Evolutionary conservation across 2,888 invertebrate genomes (phyloP).

Genomic region (Bimastos eiseni): DNA sequence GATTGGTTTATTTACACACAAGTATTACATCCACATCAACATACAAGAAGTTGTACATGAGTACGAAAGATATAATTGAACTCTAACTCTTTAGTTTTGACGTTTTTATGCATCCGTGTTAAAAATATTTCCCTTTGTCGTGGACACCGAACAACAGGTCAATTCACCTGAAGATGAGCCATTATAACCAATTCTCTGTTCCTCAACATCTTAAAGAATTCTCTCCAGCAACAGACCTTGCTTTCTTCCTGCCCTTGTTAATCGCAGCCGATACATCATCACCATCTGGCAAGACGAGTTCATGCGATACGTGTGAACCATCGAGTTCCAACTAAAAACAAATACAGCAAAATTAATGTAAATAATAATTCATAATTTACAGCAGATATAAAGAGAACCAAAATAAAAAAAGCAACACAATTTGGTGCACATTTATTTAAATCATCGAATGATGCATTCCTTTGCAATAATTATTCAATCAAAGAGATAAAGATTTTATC

Average conservation of each 20-base stretch:
- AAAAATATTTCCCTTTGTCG: neutral
- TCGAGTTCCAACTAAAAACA: constrained; percentile 32
- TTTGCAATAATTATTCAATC: neutral
- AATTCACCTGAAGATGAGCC: neutral
- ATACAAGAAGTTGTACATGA: too few species aligned
- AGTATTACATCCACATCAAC: too few species aligned
- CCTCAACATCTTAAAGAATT: neutral
- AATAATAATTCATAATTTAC: neutral
- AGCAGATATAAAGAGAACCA: neutral
- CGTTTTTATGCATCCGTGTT: too few species aligned
- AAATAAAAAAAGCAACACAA: neutral
- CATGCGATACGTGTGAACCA: constrained; percentile 35
- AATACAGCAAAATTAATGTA: neutral
- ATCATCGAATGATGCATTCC: neutral
- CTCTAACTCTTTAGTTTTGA: neutral
- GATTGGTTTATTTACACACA: too few species aligned
- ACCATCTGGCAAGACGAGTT: constrained; percentile 25
- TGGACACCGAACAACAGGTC: neutral
- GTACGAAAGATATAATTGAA: neutral
- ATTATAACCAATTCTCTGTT: neutral
- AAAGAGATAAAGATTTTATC: neutral
- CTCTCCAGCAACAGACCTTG: constrained; percentile 33
- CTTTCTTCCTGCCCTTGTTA: constrained; percentile 26
- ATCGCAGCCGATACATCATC: constrained; percentile 26
- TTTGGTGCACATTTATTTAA: neutral